phyloP scores from a whole-genome alignment of 2,888 invertebrate genomes.

The Apamea epomidion region DNA sequence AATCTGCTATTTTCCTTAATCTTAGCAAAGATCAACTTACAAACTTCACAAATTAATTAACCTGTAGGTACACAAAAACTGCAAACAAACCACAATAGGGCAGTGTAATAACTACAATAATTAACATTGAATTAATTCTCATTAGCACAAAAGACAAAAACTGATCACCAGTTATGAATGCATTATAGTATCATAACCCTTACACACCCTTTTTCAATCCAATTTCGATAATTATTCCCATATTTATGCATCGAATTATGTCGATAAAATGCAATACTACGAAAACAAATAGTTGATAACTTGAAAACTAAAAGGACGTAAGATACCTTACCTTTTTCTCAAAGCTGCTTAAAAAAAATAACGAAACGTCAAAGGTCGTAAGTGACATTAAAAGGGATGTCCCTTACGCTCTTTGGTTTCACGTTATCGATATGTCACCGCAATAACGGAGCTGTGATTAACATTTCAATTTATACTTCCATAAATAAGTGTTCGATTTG shows the following conservation, averaged over 20 bases:
- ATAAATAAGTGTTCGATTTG: constrained; percentile 27
- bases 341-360: background rate
- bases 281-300: constrained; percentile 2
- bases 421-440: constrained; percentile 22
- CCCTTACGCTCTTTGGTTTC: constrained; percentile 1
- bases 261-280: background rate
- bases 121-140: constrained; percentile 15
- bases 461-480: constrained; percentile 24
- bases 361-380: constrained; percentile 12
- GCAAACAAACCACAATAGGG: constrained; percentile 1
- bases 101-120: background rate
- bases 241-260: constrained; percentile 7
- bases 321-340: too few relatives aligned
- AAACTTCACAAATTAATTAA: constrained; percentile 1
- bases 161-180: constrained; percentile 1
- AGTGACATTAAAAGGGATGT: constrained; percentile 33
- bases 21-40: background rate
- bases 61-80: background rate
- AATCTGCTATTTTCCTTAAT: background rate
- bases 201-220: constrained; percentile 4
- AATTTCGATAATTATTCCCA: constrained; percentile 2
- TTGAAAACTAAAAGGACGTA: constrained; percentile 3
- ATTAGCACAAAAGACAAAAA: constrained; percentile 6
- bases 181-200: constrained; percentile 8
- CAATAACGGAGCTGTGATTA: constrained; percentile 21